Evolutionary conservation across 2,113 vertebrate genomes (phyloP).

Genomic region (Eurystomus gularis): DNA sequence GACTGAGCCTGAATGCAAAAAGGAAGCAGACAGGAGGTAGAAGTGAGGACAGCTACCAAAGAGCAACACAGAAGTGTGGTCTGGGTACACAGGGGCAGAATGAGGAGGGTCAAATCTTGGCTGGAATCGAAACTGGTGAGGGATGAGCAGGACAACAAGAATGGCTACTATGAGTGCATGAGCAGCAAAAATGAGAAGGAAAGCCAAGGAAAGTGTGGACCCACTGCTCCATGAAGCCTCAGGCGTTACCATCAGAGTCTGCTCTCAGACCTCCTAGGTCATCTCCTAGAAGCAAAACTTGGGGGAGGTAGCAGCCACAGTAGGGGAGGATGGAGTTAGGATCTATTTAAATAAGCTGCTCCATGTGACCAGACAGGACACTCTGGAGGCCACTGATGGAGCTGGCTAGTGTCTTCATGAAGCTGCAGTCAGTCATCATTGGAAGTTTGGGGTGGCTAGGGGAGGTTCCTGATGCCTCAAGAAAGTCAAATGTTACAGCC

Average conservation of each 20-base stretch:
- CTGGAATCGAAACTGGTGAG: neutral
- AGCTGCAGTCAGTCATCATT: neutral
- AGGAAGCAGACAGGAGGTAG: neutral
- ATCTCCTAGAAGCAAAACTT: neutral
- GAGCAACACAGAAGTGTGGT: neutral
- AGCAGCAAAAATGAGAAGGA: neutral
- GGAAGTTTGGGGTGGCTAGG: neutral
- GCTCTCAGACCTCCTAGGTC: neutral
- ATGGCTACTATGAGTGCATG: neutral
- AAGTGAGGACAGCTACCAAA: neutral
- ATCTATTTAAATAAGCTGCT: neutral
- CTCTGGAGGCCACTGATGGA: neutral
- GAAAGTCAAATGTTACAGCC: neutral
- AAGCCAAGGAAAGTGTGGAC: neutral
- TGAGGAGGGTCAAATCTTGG: neutral
- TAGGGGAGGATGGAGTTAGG: neutral
- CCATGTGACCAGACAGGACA: neutral
- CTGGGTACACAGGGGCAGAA: neutral
- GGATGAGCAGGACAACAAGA: neutral
- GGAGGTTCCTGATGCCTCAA: neutral
- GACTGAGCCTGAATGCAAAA: neutral
- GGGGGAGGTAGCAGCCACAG: neutral
- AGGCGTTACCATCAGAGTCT: neutral
- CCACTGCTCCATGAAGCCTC: neutral
- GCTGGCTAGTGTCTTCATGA: neutral